Evolutionary conservation across 2,797 vertebrate genomes (phyloP), one percentile per base, ranked within the genome.

Genomic region (Hydrolagus colliei): DNA sequence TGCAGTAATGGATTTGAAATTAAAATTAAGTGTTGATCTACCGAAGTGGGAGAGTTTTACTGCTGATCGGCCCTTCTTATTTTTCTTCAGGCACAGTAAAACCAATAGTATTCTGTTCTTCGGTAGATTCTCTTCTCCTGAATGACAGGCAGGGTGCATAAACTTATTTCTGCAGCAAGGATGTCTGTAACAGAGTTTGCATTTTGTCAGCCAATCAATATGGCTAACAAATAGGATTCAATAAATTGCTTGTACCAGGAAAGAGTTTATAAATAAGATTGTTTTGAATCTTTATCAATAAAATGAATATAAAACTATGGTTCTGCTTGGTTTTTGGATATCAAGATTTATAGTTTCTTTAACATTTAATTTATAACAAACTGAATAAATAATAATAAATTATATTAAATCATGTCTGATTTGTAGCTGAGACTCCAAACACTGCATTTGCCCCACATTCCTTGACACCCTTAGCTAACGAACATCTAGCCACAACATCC

Each of bases 1-100:
- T 0, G 96, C 91, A 0, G 95, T 86, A 68, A 73, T 95, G 0
- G 35, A 82, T 0, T 27, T 27, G 27, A 27, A 27, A 27, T 27
- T 27, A 27, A 27, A 27, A 27, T 27, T 27, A 27, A 27, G 27
- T 27, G 27, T 27, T 27, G 27, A 27, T 27, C 27, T 27, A 27
- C 27, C 27, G 27, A 27, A 27, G 27, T 27, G 96, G 86, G 1
- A 91, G 68, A 88, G 91, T 88, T 97, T 99, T 89, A 92, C 61
- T 0, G 96, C 93, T 0, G 93, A 99, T 87, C 97, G 96, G 80
- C 97, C 98, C 9, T 99, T 99, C 91, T 87, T 98, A 79, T 98
- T 98, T 92, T 93, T 96, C 78, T 97, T 99, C 88, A 92, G 92
- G 73, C 95, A 99, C 89, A 97, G 96, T 52, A 89, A 92, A 86